A percentile compares a stretch with the other conserved stretches of the same genome.
Evolutionary conservation across 2,888 invertebrate genomes (phyloP).

Genomic region (Troides aeacus): DNA sequence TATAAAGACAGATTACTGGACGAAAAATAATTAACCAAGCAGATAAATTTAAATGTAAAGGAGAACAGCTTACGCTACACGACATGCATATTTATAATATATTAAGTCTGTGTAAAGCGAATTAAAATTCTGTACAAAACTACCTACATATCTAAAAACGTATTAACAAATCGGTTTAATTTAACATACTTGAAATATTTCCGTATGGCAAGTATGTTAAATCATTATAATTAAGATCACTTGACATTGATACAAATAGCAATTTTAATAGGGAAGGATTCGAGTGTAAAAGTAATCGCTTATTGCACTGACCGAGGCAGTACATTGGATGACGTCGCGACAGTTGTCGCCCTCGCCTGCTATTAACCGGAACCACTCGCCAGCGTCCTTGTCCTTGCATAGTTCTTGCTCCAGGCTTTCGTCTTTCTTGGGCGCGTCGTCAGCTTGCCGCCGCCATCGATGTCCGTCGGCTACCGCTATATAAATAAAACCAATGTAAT

Average conservation of each 20-base stretch:
- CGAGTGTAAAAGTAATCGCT: conserved; percentile 41
- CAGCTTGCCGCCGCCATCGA: conserved; percentile 86
- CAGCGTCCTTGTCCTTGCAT: conserved; percentile 96
- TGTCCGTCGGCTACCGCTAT: conserved; percentile 69
- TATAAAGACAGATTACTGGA: not conserved
- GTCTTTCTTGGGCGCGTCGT: conserved; percentile 86
- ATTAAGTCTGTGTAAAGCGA: conserved; percentile 24
- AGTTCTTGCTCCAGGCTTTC: conserved; percentile 93
- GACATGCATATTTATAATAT: conserved; percentile 31
- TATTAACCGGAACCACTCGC: conserved; percentile 95
- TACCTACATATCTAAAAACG: conserved; percentile 7
- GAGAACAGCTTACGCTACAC: conserved; percentile 27
- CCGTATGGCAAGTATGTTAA: conserved; percentile 16
- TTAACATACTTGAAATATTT: not conserved
- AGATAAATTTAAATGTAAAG: conserved; percentile 33
- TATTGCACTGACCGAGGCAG: conserved; percentile 87
- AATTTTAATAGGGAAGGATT: conserved; percentile 38
- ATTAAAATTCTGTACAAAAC: conserved; percentile 30
- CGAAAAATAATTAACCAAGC: conserved; percentile 22
- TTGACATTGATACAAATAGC: conserved; percentile 26
- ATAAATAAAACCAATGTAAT: conserved; percentile 36
- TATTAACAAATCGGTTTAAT: conserved; percentile 11
- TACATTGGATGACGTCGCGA: conserved; percentile 97
- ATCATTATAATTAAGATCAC: conserved; percentile 26
- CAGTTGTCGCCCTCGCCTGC: conserved; percentile 95